A percentile compares a stretch with the other conserved stretches of the same genome.
Evolutionary conservation across 2,113 vertebrate species (phyloP).

Genomic region (Tiliqua scincoides): DNA sequence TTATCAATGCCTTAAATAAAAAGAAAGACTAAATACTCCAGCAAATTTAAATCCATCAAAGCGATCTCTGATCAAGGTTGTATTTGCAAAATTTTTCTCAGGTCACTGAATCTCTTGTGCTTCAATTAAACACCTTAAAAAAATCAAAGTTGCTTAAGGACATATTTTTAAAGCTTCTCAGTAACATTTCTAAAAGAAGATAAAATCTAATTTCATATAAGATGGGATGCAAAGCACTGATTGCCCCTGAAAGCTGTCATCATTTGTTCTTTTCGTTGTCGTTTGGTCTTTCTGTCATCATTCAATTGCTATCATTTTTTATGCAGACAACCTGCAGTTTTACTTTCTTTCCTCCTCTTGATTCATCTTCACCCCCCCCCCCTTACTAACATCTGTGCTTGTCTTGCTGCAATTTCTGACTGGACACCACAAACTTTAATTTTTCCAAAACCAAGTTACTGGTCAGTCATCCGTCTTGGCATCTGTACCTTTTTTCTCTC

Average conservation of each 20-base stretch:
- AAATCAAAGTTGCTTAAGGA: background rate
- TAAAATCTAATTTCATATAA: background rate
- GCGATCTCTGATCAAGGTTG: background rate
- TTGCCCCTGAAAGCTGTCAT: background rate
- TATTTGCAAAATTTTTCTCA: background rate
- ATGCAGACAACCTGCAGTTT: background rate
- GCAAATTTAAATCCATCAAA: conserved; percentile 13
- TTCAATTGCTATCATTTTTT: background rate
- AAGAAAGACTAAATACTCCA: conserved; percentile 1
- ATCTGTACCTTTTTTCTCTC: background rate
- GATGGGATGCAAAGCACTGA: background rate
- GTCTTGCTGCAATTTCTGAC: no score
- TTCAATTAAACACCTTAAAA: background rate
- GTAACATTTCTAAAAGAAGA: background rate
- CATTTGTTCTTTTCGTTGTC: background rate
- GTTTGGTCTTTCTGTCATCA: background rate
- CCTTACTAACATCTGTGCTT: no score
- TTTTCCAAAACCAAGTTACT: no score
- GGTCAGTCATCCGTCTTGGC: no score
- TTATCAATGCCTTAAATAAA: background rate
- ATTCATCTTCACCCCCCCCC: no score
- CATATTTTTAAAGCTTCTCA: accelerated
- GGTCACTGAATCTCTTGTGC: background rate
- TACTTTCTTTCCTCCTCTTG: no score
- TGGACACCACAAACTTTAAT: no score